Conservation (phyloP, 1,140 invertebrate genomes). For the Hermetia illucens region DNA sequence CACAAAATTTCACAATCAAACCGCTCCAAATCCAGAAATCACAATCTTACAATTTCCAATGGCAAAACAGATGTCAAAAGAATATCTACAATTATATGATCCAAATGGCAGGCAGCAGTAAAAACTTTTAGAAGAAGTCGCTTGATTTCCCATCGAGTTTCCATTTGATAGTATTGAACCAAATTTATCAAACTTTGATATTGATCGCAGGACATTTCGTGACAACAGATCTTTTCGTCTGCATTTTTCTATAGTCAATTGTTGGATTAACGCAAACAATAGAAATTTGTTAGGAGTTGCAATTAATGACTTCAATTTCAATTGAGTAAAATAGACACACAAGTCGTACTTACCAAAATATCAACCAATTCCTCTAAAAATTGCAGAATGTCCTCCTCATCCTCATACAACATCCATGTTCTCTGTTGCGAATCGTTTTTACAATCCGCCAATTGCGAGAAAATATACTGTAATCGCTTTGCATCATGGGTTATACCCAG, state of each 20-base stretch:
- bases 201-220: slow-evolving; percentile 58
- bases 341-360: slow-evolving; percentile 52
- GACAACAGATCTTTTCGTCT: slow-evolving; percentile 62
- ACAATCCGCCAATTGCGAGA: slow-evolving; percentile 66
- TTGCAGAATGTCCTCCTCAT: slow-evolving; percentile 70
- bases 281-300: no score
- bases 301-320: no score
- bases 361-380: slow-evolving; percentile 71
- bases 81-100: slow-evolving; percentile 60
- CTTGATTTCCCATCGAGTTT: slow-evolving; percentile 68
- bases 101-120: slow-evolving; percentile 70
- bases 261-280: no score
- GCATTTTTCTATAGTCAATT: slow-evolving; percentile 60
- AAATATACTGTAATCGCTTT: slow-evolving; percentile 59
- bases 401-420: slow-evolving; percentile 86
- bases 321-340: slow-evolving; percentile 3
- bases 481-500: slow-evolving; percentile 54
- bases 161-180: slow-evolving; percentile 87
- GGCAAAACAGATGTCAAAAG: slow-evolving; percentile 76
- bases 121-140: slow-evolving; percentile 69
- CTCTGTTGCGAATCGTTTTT: slow-evolving; percentile 88
- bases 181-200: slow-evolving; percentile 62
- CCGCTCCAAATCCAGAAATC: background rate
- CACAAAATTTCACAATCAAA: background rate
- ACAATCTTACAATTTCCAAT: slow-evolving; percentile 63